Base-by-base conservation (phyloP, 2,888 invertebrate genomes). In the Oscheius sp. region DNA sequence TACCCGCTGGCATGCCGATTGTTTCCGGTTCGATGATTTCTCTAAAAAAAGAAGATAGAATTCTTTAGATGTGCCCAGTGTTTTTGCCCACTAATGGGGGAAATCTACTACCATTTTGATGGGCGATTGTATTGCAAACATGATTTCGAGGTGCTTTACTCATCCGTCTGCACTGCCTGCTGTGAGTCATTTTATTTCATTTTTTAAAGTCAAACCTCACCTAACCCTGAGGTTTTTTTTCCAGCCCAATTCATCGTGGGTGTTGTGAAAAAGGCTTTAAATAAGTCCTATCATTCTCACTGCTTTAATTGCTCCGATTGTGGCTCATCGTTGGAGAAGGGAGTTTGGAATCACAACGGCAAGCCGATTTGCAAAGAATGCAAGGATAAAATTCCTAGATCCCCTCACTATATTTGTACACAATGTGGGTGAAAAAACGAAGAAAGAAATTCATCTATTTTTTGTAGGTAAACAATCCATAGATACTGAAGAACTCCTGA, bases 51-150 rank as follows among this genome's bases (percentile, higher is more conserved):
- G n/a, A n/a, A 23, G 15, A 55, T 17, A 4, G 2, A 34, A 3
- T 6, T 15, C 6, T 81, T 86, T 82, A 89, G 96, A 33, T 98
- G 97, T 89, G 96, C 96, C 1, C 98, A 98, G 89, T 98, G 98
- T 87, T 98, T 98, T 89, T 92, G 95, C 69, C 92, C 94, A 53
- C 97, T 98, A 87, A 94, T 94, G 72, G 96, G 96, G 87, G 96
- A 96, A 65, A 92, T 95, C 50, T 98, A 96, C 88, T 98, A 95
- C 88, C 96, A 97, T 86, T 98, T 96, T 88, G 97, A 97, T 88
- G 96, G 95, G 0, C 58, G 75, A 20, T 39, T 75, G 29, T 79
- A 79, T 33, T 79, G 79, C 52, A 71, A 76, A 34, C 76, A 76
- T 55, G 79, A 79, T 37, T 79, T 75, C 55, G 64, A 72, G n/a